Evolutionary conservation across 2,113 vertebrate species (phyloP).

Genomic region (Sprattus sprattus): DNA sequence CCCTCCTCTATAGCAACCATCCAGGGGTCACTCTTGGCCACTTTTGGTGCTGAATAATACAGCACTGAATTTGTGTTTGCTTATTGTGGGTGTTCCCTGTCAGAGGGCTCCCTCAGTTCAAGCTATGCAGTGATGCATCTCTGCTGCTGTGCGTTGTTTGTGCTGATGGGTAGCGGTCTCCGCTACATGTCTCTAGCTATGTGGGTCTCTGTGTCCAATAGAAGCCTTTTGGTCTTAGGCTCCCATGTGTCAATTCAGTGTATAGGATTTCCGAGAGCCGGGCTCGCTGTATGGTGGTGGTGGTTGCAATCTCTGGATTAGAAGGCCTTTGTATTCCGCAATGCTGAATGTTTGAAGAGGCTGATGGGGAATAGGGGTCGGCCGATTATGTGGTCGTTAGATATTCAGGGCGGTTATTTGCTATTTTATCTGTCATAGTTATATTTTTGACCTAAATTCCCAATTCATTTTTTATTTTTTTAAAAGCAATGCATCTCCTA

Average conservation of each 20-base stretch:
- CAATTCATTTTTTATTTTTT: no score
- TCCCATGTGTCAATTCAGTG: slow-evolving; percentile 6
- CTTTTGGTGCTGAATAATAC: not conserved
- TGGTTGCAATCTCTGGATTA: slow-evolving; percentile 23
- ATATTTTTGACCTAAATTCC: no score
- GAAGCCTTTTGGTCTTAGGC: slow-evolving; percentile 34
- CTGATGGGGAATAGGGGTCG: not conserved
- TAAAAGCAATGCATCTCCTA: no score
- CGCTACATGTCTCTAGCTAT: not conserved
- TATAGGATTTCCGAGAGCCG: slow-evolving; percentile 21
- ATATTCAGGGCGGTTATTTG: no score
- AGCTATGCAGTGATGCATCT: not conserved
- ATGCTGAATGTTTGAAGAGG: slow-evolving; percentile 14
- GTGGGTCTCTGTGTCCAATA: slow-evolving; percentile 9
- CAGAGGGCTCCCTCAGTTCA: not conserved
- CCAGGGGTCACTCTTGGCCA: not conserved
- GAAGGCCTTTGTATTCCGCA: not conserved
- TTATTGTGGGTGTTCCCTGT: not conserved
- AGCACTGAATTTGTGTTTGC: not conserved
- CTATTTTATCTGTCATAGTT: no score
- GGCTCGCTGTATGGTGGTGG: not conserved
- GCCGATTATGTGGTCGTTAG: no score
- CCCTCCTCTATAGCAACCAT: not conserved
- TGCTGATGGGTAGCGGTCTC: not conserved
- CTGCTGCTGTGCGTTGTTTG: not conserved